Conservation (phyloP, 1,140 invertebrate species). For the Aricia agestis region DNA sequence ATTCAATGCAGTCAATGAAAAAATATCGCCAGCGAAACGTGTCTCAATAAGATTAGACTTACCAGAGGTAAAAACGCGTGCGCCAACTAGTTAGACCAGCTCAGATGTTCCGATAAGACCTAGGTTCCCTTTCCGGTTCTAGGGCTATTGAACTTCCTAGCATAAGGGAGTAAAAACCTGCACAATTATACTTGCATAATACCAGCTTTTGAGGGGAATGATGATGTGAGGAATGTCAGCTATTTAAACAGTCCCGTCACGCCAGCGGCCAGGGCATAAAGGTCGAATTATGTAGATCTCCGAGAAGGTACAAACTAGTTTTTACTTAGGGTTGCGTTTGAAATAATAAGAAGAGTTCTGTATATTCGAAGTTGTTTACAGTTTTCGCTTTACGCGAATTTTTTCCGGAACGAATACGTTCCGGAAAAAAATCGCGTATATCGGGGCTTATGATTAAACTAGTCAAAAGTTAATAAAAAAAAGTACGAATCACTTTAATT, state of each 20-base stretch:
- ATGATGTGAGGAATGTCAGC: not conserved
- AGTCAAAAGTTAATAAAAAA: too few relatives aligned
- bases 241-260: not conserved
- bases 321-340: too few relatives aligned
- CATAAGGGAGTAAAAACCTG: conserved; percentile 58
- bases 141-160: conserved; percentile 61
- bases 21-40: not conserved
- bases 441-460: too few relatives aligned
- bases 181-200: conserved; percentile 47
- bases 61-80: conserved; percentile 13
- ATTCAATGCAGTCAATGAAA: too few relatives aligned
- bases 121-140: conserved; percentile 44
- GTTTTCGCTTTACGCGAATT: too few relatives aligned
- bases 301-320: too few relatives aligned
- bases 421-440: too few relatives aligned
- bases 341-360: too few relatives aligned
- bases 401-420: too few relatives aligned
- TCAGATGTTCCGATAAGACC: conserved; percentile 31
- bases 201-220: not conserved
- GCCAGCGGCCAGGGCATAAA: not conserved
- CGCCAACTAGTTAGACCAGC: conserved; percentile 19
- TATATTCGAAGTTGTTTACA: too few relatives aligned
- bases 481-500: too few relatives aligned
- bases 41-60: not conserved
- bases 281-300: not conserved